phyloP scores from a whole-genome alignment of 2,888 invertebrate genomes.

The Aquatica leii region DNA sequence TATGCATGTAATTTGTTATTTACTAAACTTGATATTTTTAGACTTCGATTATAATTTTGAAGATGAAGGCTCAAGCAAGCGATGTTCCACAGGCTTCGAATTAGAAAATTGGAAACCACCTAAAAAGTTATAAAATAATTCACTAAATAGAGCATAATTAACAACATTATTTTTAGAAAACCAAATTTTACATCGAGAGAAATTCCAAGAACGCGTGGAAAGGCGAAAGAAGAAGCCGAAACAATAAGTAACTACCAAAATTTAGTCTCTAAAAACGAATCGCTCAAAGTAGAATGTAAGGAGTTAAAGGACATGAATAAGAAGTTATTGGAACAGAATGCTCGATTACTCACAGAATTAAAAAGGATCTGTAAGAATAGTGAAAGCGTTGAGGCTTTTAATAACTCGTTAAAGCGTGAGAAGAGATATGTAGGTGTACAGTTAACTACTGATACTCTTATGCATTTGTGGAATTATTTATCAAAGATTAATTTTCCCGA shows the following conservation, averaged over 20 bases:
- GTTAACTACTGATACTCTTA: background rate
- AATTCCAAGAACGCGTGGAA: slow-evolving; percentile 2
- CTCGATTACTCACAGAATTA: background rate
- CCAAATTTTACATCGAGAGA: background rate
- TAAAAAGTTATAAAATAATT: too few species aligned
- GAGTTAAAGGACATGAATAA: slow-evolving; percentile 9
- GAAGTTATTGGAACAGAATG: slow-evolving; percentile 4
- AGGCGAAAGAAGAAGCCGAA: slow-evolving; percentile 6
- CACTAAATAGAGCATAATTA: background rate
- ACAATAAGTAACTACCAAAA: background rate
- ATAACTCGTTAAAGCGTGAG: slow-evolving; percentile 2
- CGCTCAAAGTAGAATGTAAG: slow-evolving; percentile 2
- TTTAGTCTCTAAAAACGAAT: background rate
- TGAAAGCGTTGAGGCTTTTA: slow-evolving; percentile 5
- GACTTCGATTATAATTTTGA: too few species aligned
- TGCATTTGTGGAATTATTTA: background rate
- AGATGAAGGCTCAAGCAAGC: too few species aligned
- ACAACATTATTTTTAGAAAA: background rate
- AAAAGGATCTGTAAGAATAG: slow-evolving; percentile 8
- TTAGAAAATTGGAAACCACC: too few species aligned
- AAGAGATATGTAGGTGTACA: background rate
- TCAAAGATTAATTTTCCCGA: background rate
- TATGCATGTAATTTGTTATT: too few species aligned
- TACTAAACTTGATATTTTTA: too few species aligned
- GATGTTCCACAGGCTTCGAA: too few species aligned